Evolutionary conservation across 2,797 vertebrate species (phyloP).

Genomic region (Darevskia mixta): DNA sequence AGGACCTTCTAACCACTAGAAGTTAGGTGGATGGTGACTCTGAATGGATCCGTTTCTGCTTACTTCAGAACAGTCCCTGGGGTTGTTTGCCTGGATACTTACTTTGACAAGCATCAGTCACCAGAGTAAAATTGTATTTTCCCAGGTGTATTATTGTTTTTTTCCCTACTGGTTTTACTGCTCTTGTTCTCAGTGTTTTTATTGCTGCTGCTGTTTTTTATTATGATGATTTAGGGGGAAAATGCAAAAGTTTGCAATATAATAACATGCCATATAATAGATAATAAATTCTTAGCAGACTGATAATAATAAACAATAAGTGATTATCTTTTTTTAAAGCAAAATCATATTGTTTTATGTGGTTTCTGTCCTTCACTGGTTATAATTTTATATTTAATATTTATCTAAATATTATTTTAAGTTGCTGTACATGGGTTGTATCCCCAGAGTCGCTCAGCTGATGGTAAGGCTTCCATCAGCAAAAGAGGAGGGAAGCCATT

Average conservation of each 20-base stretch:
- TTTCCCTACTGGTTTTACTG: neutral
- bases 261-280: too few species aligned
- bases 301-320: neutral
- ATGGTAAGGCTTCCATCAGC: too few species aligned
- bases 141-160: neutral
- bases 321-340: neutral
- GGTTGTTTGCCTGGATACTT: neutral
- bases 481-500: too few species aligned
- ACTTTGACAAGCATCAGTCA: neutral
- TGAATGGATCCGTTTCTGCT: neutral
- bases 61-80: neutral
- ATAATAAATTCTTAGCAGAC: too few species aligned
- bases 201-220: neutral
- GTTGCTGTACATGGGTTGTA: too few species aligned
- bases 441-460: too few species aligned
- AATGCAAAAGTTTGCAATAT: too few species aligned
- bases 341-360: neutral
- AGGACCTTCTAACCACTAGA: neutral
- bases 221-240: neutral
- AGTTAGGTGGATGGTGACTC: neutral
- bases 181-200: neutral
- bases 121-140: neutral
- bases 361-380: neutral
- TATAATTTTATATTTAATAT: neutral
- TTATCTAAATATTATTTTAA: neutral